Evolutionary conservation across 2,113 vertebrate genomes (phyloP).

Genomic region (Barnardius zonarius): DNA sequence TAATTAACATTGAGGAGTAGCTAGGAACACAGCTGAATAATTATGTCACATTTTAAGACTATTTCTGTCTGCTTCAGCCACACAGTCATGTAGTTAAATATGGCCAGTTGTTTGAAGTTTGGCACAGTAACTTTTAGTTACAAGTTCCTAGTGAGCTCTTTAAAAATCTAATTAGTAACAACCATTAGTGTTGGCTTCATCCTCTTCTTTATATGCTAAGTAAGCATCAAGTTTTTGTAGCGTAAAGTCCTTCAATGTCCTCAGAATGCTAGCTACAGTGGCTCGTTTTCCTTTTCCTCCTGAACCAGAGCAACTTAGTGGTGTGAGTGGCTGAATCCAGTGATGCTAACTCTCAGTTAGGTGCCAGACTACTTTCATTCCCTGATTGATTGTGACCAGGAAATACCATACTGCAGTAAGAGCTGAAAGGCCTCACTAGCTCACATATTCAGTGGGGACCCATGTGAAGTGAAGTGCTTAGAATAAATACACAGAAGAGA

Average conservation of each 20-base stretch:
- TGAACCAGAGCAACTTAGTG: background rate
- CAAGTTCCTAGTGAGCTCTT: constrained; percentile 48
- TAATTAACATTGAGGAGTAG: constrained; percentile 68
- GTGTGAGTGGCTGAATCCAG: background rate
- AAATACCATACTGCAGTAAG: background rate
- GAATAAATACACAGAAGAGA: fast-evolving
- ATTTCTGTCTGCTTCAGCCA: constrained; percentile 36
- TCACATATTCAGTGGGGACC: fast-evolving
- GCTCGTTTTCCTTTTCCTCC: background rate
- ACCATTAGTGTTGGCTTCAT: constrained; percentile 16
- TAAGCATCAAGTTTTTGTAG: background rate
- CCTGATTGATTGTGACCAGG: background rate
- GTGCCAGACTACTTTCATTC: background rate
- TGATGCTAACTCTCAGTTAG: too few relatives aligned
- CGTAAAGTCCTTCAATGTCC: background rate
- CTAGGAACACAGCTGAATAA: constrained; percentile 52
- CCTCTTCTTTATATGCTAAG: background rate
- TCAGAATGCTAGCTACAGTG: background rate
- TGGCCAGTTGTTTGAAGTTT: constrained; percentile 20
- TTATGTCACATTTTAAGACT: constrained; percentile 47
- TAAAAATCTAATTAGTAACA: constrained; percentile 64
- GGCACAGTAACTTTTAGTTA: constrained; percentile 50
- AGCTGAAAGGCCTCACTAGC: background rate
- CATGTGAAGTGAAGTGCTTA: background rate
- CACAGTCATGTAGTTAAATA: constrained; percentile 40